Evolutionary conservation across 2,888 invertebrate genomes (phyloP).

Genomic region (Aproaerema taeniolella): DNA sequence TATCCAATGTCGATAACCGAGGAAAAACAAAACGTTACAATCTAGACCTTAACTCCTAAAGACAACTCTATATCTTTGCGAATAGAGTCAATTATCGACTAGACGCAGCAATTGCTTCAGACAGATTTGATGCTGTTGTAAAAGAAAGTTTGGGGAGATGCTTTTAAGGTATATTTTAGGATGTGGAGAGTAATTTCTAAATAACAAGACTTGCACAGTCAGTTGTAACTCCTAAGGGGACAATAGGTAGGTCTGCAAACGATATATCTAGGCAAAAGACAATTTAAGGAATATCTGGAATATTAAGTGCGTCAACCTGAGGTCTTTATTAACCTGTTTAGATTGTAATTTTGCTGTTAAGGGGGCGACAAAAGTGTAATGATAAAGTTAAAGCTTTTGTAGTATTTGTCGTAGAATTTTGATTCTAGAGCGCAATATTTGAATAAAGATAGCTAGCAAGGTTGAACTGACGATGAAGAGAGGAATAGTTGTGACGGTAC

Average conservation of each 20-base stretch:
- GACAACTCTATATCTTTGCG: background rate
- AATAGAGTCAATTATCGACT: background rate
- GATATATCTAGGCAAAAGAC: slow-evolving; percentile 68
- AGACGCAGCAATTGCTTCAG: no score
- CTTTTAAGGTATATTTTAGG: slow-evolving; percentile 23
- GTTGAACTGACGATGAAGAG: no score
- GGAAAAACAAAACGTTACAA: slow-evolving; percentile 33
- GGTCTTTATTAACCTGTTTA: slow-evolving; percentile 31
- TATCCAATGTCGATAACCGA: slow-evolving; percentile 60
- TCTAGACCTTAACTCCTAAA: background rate
- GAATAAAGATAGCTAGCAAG: no score
- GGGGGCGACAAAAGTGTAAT: no score
- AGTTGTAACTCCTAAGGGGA: slow-evolving; percentile 63
- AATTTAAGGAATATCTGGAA: slow-evolving; percentile 65
- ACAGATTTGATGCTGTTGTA: no score
- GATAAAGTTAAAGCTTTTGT: no score
- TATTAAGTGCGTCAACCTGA: slow-evolving; percentile 50
- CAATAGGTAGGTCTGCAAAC: slow-evolving; percentile 64
- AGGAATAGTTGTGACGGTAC: no score
- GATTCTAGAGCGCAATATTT: no score
- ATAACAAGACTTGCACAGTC: slow-evolving; percentile 23
- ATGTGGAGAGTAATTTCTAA: slow-evolving; percentile 20
- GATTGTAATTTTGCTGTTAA: no score
- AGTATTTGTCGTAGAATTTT: no score
- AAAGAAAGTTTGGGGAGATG: no score